Base-by-base conservation (phyloP, 2,888 invertebrate species). In the Agrochola circellaris region DNA sequence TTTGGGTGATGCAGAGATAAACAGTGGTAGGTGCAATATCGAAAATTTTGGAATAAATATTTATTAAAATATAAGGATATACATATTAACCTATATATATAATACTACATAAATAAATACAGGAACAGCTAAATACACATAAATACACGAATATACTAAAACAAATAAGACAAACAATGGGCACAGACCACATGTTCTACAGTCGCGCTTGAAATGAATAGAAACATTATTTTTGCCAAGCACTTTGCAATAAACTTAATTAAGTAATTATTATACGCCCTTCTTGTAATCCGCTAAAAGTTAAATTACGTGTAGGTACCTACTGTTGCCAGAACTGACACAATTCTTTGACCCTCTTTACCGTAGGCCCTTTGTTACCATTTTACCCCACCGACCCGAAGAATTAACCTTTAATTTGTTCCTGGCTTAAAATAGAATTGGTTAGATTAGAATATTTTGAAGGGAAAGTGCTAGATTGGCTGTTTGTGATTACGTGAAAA, bases 401-500 rank as follows among this genome's bases (percentile, higher is more conserved):
- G 66, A 67, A 79, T 83, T 75, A 75, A 82, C 61, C 73, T 75
- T 75, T 73, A 85, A 82, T 79, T 85, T 82, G 82, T 78, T 60
- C 48, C 60, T 45, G 72, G 70, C 64, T 82, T 73, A 42, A 75
- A 83, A 85, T 70, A 83, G 69, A 86, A 77, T 64, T 56, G 65
- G 66, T 73, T 64, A 62, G 72, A 66, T 79, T 79, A 58, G 58
- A 34, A 82, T 73, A 61, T 70, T 79, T 84, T 51, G 60, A n/a
- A 66, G 48, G 26, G 13, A 42, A 62, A 61, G 17, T 42, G 5
- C 6, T 38, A 20, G 26, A 66, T 4, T 38, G 7, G 17, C 1
- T 30, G 48, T 42, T 61, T 64, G 9, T 65, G 51, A 45, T 62
- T 20, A 61, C 23, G 17, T 54, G 13, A 15, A 80, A 61, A 38